phyloP scores from a whole-genome alignment of 2,888 invertebrate species.

The Torymus aiolomorphi region DNA sequence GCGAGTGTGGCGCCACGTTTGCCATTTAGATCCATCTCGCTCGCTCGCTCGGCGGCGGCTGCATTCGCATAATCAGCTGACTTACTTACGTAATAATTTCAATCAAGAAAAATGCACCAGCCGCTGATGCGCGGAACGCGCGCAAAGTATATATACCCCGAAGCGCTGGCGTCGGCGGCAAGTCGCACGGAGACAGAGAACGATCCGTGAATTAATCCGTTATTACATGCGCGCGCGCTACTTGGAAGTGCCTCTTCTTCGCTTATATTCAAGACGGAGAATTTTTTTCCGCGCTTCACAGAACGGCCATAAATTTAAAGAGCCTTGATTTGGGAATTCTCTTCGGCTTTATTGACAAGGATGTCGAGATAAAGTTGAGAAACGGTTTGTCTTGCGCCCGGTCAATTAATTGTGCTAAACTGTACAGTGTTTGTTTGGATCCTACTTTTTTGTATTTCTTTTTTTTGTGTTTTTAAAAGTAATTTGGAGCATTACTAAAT shows the following conservation, averaged over 20 bases:
- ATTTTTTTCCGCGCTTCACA: constrained; percentile 38
- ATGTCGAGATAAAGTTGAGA: neutral
- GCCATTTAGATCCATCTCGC: constrained; percentile 49
- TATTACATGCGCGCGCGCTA: constrained; percentile 35
- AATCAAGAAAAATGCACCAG: constrained; percentile 55
- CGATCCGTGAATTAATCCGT: constrained; percentile 48
- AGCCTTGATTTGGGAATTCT: constrained; percentile 44
- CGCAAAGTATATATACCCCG: too few relatives aligned
- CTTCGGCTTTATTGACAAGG: constrained; percentile 10
- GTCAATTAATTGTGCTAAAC: too few relatives aligned
- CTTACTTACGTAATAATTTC: constrained; percentile 56
- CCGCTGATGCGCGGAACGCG: too few relatives aligned
- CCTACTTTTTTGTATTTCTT: too few relatives aligned
- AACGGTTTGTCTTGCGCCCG: too few relatives aligned
- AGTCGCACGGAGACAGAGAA: neutral
- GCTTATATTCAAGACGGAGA: constrained; percentile 24
- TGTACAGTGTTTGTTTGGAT: too few relatives aligned
- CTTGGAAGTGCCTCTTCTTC: constrained; percentile 32
- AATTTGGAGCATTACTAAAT: too few relatives aligned
- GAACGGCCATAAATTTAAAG: constrained; percentile 45
- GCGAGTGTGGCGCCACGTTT: constrained; percentile 50
- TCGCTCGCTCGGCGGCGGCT: constrained; percentile 12
- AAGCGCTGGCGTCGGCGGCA: neutral
- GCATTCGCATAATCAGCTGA: constrained; percentile 54
- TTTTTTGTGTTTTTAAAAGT: too few relatives aligned